A percentile compares a stretch with the other conserved stretches of the same genome.
phyloP scores from a whole-genome alignment of 2,113 vertebrate genomes.

The Embiotoca jacksoni region DNA sequence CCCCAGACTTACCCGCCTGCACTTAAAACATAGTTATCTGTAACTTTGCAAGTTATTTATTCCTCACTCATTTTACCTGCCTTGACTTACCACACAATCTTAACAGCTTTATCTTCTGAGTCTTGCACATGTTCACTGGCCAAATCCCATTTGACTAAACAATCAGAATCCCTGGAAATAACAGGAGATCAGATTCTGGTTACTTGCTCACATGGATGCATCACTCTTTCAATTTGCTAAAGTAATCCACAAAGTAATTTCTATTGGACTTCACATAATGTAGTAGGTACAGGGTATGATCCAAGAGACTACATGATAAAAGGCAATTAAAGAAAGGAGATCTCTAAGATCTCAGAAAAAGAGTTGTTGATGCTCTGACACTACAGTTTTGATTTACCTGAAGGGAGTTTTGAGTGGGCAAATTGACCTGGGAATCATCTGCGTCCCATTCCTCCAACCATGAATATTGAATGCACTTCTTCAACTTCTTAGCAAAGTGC shows the following conservation, averaged over 20 bases:
- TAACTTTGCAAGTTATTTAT: constrained; percentile 7
- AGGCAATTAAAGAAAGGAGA: no score
- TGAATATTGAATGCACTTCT: background rate
- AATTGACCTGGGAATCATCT: constrained; percentile 5
- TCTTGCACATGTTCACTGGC: constrained; percentile 8
- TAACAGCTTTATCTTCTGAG: constrained; percentile 11
- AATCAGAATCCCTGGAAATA: constrained; percentile 28
- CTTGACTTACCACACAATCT: constrained; percentile 21
- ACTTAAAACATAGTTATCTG: background rate
- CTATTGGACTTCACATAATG: no score
- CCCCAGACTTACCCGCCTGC: background rate
- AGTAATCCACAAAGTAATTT: no score
- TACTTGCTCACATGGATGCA: background rate
- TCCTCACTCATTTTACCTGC: background rate
- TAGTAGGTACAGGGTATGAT: no score
- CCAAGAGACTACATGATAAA: no score
- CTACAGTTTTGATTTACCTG: background rate
- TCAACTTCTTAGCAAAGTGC: background rate
- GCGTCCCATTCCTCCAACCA: background rate
- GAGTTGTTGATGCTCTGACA: no score
- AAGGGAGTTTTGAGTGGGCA: background rate
- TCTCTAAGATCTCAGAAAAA: no score
- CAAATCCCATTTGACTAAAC: constrained; percentile 36
- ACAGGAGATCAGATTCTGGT: constrained; percentile 31
- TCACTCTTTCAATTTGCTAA: background rate